Base-by-base conservation (phyloP, 2,888 invertebrate species). In the Pyrochroa serraticornis region DNA sequence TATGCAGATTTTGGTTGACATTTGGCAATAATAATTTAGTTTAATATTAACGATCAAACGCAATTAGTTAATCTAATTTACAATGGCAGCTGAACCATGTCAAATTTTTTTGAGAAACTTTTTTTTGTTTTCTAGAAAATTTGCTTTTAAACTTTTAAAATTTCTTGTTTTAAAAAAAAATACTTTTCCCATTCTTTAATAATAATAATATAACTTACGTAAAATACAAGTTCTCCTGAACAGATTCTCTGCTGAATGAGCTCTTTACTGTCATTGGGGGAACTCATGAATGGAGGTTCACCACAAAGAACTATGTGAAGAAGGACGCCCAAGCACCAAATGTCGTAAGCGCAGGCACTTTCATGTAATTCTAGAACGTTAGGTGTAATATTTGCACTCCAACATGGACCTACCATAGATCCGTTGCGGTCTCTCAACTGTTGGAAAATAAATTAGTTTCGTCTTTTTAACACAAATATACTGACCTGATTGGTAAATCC, bases 351-450 rank as follows among this genome's bases (percentile, higher is more conserved):
- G 55, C 96, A 92, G 77, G 98, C 98, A 73, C 99, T 99, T 1
- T 98, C 98, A 75, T 98, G 98, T 10, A 94, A 87, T 76, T 97
- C 97, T 30, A 99, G 82, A 51, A 98, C 93, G 82, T 98, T 97
- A 0, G 97, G 98, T 0, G 97, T 97, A 79, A 97, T 99, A 82
- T 97, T 97, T 43, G 97, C 97, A 7, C 98, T 99, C 79, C 98
- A 99, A 79, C 98, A 99, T 0, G 99, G 99, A 1, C 99, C 99
- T 98, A 99, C 99, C 39, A 99, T 83, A 10, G 99, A 84, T n/a
- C 98, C 79, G 64, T 79, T 79, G 62, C 77, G 78, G 30, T 79
- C 79, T 58, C 79, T 68, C 47, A 79, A 69, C 79, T 79, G 63
- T 44, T 74, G 67, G 58, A 50, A 61, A 51, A 58, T 36, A 10